These are phyloP conservation scores for Microplitis deprimator DNA, from an alignment of 2,888 invertebrate genomes.

Conservation along the genomic window DNA sequence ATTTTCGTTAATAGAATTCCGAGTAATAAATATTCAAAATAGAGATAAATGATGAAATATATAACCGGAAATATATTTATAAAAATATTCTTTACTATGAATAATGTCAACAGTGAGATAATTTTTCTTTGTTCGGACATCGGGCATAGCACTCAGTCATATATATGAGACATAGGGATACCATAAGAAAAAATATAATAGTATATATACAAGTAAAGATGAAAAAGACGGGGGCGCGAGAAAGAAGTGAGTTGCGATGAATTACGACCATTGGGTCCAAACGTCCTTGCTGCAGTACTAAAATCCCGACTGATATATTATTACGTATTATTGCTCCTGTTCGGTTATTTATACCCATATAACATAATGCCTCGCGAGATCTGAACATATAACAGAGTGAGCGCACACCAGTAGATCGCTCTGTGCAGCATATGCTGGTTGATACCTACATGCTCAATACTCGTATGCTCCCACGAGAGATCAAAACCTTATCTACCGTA, in stretches of 20 bases:
- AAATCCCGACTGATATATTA: slow-evolving; percentile 72
- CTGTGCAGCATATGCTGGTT: background rate
- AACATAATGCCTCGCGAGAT: slow-evolving; percentile 70
- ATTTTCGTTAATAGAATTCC: background rate
- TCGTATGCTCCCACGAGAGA: slow-evolving; percentile 60
- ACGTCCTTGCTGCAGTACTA: slow-evolving; percentile 68
- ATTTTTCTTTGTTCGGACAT: slow-evolving; percentile 13
- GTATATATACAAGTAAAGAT: slow-evolving; percentile 7
- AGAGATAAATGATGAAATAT: background rate
- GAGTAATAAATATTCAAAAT: slow-evolving; percentile 30
- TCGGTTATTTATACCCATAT: slow-evolving; percentile 72
- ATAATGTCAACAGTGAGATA: slow-evolving; percentile 18
- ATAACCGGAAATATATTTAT: slow-evolving; percentile 9
- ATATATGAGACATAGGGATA: slow-evolving; percentile 22
- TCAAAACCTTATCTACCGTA: slow-evolving; percentile 67
- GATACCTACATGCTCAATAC: background rate
- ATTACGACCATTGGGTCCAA: slow-evolving; percentile 70
- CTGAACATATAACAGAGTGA: slow-evolving; percentile 50
- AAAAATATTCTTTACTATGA: slow-evolving; percentile 29
- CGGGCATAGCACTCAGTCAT: slow-evolving; percentile 31
- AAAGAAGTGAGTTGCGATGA: slow-evolving; percentile 63
- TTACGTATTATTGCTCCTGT: slow-evolving; percentile 72
- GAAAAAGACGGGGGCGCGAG: slow-evolving; percentile 29
- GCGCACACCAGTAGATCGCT: slow-evolving; percentile 53
- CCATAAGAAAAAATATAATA: background rate